Conservation (phyloP, 2,797 vertebrate species). For the Microctenopoma lineatum region DNA sequence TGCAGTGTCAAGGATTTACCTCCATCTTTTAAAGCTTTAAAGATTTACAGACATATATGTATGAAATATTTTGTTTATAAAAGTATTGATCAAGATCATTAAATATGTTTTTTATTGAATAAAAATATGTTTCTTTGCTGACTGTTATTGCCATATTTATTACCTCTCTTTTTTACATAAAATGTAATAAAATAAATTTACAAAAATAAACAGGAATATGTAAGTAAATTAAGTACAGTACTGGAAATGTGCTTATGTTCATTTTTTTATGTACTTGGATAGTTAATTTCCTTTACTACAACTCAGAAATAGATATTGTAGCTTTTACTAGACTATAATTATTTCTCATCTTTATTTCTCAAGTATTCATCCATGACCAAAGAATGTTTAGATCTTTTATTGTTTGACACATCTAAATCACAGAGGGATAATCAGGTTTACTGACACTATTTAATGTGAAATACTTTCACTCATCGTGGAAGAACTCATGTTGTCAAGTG, state of each 20-base stretch:
- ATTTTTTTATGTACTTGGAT: no score
- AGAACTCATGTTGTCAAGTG: neutral
- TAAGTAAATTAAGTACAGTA: no score
- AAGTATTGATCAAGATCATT: neutral
- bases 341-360: no score
- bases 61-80: conserved; percentile 26
- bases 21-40: neutral
- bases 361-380: neutral
- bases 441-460: neutral
- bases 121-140: neutral
- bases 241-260: no score
- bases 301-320: no score
- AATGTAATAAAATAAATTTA: no score
- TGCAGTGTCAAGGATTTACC: conserved; percentile 9
- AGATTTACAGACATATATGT: conserved; percentile 8
- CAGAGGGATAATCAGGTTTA: neutral
- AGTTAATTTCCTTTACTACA: no score
- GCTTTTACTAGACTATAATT: no score
- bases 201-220: no score
- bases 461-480: neutral
- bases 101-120: conserved; percentile 4
- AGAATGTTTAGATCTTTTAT: neutral
- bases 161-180: neutral
- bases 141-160: neutral
- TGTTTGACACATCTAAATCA: conserved; percentile 11